A percentile compares a stretch with the other conserved stretches of the same genome.
These are phyloP conservation scores for Drosophila sp. DNA, from an alignment of 1,140 invertebrate genomes.

Conservation along the genomic window DNA sequence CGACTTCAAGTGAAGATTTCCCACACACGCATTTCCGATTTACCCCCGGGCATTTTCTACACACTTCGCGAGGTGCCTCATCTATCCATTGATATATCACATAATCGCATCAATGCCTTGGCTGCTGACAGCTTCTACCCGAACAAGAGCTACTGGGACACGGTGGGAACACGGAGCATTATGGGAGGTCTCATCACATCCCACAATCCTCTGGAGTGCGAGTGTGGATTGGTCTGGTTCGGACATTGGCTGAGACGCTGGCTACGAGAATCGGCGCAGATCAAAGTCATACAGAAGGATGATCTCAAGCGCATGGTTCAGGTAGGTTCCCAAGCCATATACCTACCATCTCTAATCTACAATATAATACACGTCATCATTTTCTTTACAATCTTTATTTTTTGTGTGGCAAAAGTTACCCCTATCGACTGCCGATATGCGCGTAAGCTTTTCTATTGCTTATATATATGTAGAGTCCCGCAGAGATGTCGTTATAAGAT, in stretches of 20 bases:
- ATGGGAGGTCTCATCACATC: slow-evolving; percentile 92
- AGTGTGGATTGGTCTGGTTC: slow-evolving; percentile 95
- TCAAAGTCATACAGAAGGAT: slow-evolving; percentile 84
- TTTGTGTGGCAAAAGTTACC: slow-evolving; percentile 66
- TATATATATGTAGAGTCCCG: background rate
- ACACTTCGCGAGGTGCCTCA: slow-evolving; percentile 91
- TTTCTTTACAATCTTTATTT: slow-evolving; percentile 57
- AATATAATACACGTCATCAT: background rate
- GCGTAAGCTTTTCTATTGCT: slow-evolving; percentile 65
- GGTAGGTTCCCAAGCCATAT: slow-evolving; percentile 52
- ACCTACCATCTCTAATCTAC: background rate
- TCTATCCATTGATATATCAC: slow-evolving; percentile 91
- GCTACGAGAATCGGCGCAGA: slow-evolving; percentile 89
- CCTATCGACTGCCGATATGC: slow-evolving; percentile 78
- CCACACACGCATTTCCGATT: slow-evolving; percentile 89
- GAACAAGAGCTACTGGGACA: slow-evolving; percentile 92
- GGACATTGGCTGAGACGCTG: slow-evolving; percentile 94
- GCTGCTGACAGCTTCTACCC: slow-evolving; percentile 93
- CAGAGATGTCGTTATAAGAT: background rate
- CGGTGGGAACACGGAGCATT: slow-evolving; percentile 88
- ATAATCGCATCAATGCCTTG: slow-evolving; percentile 92
- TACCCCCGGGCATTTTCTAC: slow-evolving; percentile 91
- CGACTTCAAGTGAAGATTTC: slow-evolving; percentile 91
- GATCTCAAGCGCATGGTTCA: slow-evolving; percentile 83
- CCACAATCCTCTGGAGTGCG: slow-evolving; percentile 93